Evolutionary conservation across 2,797 vertebrate species (phyloP).

Genomic region (Toxotes lorentzi): DNA sequence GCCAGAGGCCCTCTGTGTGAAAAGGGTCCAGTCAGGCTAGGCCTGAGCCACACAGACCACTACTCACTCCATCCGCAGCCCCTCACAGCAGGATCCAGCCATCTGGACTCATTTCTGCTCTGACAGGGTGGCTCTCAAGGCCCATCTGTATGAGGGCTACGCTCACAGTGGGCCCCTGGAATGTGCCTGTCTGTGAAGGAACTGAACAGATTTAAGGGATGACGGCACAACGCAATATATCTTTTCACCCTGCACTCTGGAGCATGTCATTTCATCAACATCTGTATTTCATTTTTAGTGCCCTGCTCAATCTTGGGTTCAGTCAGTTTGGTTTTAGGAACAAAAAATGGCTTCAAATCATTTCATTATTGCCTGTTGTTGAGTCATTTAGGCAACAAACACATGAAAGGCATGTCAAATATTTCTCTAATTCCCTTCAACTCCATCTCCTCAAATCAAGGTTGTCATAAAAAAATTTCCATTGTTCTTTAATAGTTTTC

Average conservation of each 20-base stretch:
- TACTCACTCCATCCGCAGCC: slow-evolving; percentile 72
- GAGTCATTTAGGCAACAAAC: slow-evolving; percentile 42
- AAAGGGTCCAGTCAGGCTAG: slow-evolving; percentile 76
- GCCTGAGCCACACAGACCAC: slow-evolving; percentile 75
- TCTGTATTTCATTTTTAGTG: slow-evolving; percentile 82
- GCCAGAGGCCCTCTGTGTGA: slow-evolving; percentile 61
- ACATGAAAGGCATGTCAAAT: slow-evolving; percentile 35
- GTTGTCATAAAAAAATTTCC: slow-evolving; percentile 10
- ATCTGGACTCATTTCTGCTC: slow-evolving; percentile 81
- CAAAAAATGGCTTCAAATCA: slow-evolving; percentile 54
- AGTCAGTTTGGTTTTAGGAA: slow-evolving; percentile 46
- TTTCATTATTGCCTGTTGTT: slow-evolving; percentile 44
- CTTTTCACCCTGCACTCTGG: slow-evolving; percentile 67
- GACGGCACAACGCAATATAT: slow-evolving; percentile 63
- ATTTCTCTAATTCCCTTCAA: slow-evolving; percentile 18
- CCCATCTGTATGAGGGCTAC: slow-evolving; percentile 63
- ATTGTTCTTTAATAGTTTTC: not conserved
- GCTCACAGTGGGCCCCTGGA: slow-evolving; percentile 75
- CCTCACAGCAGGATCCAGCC: slow-evolving; percentile 78
- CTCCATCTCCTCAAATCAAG: not conserved
- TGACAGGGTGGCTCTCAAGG: slow-evolving; percentile 75
- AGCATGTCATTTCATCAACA: slow-evolving; percentile 78
- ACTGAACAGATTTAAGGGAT: slow-evolving; percentile 73
- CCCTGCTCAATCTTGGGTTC: slow-evolving; percentile 60
- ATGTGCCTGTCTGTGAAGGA: slow-evolving; percentile 71